phyloP scores from a whole-genome alignment of 1,140 invertebrate genomes.

The Papilio dardanus region DNA sequence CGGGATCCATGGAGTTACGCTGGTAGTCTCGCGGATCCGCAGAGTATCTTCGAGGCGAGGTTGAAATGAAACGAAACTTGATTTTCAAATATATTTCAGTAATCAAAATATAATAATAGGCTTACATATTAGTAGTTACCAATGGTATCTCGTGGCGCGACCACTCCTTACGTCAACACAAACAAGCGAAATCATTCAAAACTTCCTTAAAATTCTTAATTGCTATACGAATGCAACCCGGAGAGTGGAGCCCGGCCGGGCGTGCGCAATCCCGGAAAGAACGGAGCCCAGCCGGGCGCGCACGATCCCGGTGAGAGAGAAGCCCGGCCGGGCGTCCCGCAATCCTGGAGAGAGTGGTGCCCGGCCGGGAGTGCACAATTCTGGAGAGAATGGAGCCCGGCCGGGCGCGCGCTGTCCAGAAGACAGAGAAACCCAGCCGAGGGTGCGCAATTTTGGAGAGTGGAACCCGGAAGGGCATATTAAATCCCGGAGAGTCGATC shows the following conservation, averaged over 20 bases:
- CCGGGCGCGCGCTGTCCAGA: too few species aligned
- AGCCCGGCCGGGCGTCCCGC: too few species aligned
- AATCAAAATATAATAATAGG: constrained; percentile 83
- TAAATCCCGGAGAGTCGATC: too few species aligned
- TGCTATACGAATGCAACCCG: constrained; percentile 51
- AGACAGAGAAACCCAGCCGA: too few species aligned
- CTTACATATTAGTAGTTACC: constrained; percentile 80
- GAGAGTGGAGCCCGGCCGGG: constrained; percentile 39
- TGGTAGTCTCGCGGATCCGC: too few species aligned
- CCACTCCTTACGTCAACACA: constrained; percentile 47
- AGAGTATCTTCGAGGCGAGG: not conserved
- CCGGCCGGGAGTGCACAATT: too few species aligned
- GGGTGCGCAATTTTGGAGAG: too few species aligned
- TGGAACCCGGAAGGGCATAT: too few species aligned
- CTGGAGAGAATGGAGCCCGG: too few species aligned
- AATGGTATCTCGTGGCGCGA: constrained; percentile 71
- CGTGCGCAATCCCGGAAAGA: not conserved
- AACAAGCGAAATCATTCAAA: constrained; percentile 43
- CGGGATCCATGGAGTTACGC: not conserved
- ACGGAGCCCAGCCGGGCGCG: not conserved
- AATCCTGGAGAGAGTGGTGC: too few species aligned
- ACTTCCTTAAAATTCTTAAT: constrained; percentile 43
- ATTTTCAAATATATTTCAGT: constrained; percentile 82
- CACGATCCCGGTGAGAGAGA: too few species aligned
- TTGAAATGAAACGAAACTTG: constrained; percentile 60